Percentiles rank a stretch among this genome's conserved stretches.
Evolutionary conservation across 2,888 invertebrate species (phyloP).

Genomic region (Pseudanteris insignis): DNA sequence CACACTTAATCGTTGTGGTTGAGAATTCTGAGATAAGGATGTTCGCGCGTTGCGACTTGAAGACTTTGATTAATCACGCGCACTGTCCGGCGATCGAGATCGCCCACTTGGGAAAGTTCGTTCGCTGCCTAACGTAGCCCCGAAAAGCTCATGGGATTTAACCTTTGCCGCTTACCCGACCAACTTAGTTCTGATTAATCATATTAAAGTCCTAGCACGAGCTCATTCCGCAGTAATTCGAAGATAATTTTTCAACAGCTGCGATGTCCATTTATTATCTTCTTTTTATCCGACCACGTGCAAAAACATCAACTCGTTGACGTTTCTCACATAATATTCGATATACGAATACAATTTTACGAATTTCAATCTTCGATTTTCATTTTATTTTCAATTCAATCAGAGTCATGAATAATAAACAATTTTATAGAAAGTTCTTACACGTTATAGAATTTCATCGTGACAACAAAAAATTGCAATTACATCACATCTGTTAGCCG

Average conservation of each 20-base stretch:
- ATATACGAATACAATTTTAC: too few relatives aligned
- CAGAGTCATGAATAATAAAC: too few relatives aligned
- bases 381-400: too few relatives aligned
- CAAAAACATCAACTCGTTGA: neutral
- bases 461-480: conserved; percentile 25
- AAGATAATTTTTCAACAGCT: conserved; percentile 16
- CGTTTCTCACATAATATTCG: neutral
- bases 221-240: conserved; percentile 20
- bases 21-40: conserved; percentile 19
- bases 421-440: conserved; percentile 24
- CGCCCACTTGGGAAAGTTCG: conserved; percentile 33
- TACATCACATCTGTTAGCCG: conserved; percentile 35
- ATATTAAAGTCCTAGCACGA: conserved; percentile 10
- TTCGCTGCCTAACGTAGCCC: conserved; percentile 34
- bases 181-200: conserved; percentile 31
- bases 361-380: conserved; percentile 28
- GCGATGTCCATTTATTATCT: conserved; percentile 19
- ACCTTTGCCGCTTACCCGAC: conserved; percentile 28
- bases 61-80: conserved; percentile 38
- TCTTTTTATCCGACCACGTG: neutral
- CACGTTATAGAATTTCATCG: conserved; percentile 20
- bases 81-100: conserved; percentile 30
- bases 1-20: conserved; percentile 20
- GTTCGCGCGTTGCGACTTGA: conserved; percentile 12
- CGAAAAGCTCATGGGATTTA: conserved; percentile 48